Conservation (phyloP, 2,797 vertebrate genomes). For the Channa striata region DNA sequence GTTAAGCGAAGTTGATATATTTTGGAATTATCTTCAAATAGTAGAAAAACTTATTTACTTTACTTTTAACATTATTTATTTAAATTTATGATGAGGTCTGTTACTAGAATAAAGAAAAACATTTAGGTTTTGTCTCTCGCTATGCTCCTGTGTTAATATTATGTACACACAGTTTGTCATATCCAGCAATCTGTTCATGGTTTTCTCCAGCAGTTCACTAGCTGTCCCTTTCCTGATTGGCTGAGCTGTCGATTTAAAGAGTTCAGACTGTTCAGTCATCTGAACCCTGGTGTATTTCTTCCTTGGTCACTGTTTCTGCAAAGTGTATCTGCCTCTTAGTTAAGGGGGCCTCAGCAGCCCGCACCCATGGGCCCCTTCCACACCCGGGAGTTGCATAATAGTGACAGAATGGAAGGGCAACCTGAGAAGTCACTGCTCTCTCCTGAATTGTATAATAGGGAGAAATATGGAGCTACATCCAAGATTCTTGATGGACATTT, state of each 20-base stretch:
- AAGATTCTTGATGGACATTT: slow-evolving; percentile 47
- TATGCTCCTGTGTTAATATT: slow-evolving; percentile 44
- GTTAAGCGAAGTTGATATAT: background rate
- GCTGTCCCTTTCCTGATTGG: slow-evolving; percentile 60
- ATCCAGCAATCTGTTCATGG: slow-evolving; percentile 37
- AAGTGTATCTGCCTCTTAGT: slow-evolving; percentile 57
- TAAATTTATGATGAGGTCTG: too few species aligned
- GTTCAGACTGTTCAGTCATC: slow-evolving; percentile 66
- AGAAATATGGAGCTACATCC: slow-evolving; percentile 28
- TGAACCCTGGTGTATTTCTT: slow-evolving; percentile 45
- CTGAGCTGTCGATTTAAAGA: slow-evolving; percentile 64
- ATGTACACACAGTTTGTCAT: slow-evolving; percentile 41
- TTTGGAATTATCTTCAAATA: slow-evolving; percentile 4
- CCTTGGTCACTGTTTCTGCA: slow-evolving; percentile 57
- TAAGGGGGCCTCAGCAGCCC: slow-evolving; percentile 43
- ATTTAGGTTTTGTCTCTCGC: slow-evolving; percentile 34
- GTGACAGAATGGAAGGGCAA: slow-evolving; percentile 49
- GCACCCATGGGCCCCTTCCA: slow-evolving; percentile 55
- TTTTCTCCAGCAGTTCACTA: slow-evolving; percentile 45
- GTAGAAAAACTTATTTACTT: background rate
- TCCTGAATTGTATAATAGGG: slow-evolving; percentile 19
- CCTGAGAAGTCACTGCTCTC: slow-evolving; percentile 41
- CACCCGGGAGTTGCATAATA: slow-evolving; percentile 55
- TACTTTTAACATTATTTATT: too few species aligned
- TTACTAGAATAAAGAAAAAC: slow-evolving; percentile 22